Conservation (phyloP, 2,797 vertebrate genomes). For the Geotrypetes seraphini region DNA sequence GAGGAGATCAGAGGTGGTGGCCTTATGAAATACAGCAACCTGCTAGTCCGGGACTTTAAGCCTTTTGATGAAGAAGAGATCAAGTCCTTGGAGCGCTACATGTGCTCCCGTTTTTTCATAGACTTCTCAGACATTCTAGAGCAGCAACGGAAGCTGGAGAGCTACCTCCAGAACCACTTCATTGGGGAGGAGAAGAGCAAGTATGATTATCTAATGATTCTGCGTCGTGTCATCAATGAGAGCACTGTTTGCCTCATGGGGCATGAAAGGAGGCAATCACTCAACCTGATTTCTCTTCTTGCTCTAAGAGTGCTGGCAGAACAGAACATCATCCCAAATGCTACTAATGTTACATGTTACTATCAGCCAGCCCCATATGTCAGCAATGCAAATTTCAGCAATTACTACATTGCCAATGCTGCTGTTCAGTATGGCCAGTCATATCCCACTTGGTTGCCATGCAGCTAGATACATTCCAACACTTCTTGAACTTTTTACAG, state of each 20-base stretch:
- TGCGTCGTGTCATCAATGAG: slow-evolving; percentile 86
- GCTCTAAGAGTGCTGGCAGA: slow-evolving; percentile 84
- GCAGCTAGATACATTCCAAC: slow-evolving; percentile 65
- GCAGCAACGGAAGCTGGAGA: slow-evolving; percentile 89
- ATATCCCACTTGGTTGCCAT: slow-evolving; percentile 93
- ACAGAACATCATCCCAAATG: slow-evolving; percentile 85
- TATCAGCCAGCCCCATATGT: slow-evolving; percentile 88
- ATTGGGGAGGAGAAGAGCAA: slow-evolving; percentile 89
- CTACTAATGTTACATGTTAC: slow-evolving; percentile 90
- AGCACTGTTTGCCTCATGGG: slow-evolving; percentile 98
- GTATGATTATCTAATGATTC: slow-evolving; percentile 94
- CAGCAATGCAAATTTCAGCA: slow-evolving; percentile 90
- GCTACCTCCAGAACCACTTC: slow-evolving; percentile 95
- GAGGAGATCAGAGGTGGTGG: slow-evolving; percentile 94
- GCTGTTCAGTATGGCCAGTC: slow-evolving; percentile 69
- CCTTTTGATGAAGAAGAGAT: slow-evolving; percentile 79
- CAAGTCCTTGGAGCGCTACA: slow-evolving; percentile 87
- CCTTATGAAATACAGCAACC: slow-evolving; percentile 94
- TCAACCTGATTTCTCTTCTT: slow-evolving; percentile 86
- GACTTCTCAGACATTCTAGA: slow-evolving; percentile 93
- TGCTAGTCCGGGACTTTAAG: slow-evolving; percentile 82
- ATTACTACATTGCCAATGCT: slow-evolving; percentile 78
- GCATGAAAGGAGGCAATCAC: slow-evolving; percentile 86
- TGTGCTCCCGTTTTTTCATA: slow-evolving; percentile 97
- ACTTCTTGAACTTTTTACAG: slow-evolving; percentile 16